Conservation (phyloP, 2,888 invertebrate species). For the Magallana nippona region DNA sequence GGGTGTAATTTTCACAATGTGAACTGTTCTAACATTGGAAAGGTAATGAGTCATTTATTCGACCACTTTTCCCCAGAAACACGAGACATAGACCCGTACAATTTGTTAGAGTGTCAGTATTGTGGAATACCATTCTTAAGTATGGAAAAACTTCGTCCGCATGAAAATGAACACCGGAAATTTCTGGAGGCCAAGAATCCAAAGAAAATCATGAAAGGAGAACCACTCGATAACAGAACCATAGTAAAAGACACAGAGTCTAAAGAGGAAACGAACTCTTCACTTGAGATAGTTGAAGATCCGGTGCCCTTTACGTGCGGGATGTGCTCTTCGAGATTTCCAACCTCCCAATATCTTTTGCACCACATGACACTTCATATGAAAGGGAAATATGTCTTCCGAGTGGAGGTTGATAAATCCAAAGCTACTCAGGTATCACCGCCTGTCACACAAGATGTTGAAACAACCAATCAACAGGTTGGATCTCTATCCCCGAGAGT, state of each 20-base stretch:
- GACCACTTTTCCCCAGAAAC: conserved; percentile 2
- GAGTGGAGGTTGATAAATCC: conserved; percentile 42
- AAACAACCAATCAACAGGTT: neutral
- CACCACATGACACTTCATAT: conserved; percentile 54
- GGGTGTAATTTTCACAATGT: neutral
- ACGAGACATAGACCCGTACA: conserved; percentile 6
- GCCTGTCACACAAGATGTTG: neutral
- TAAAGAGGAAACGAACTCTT: neutral
- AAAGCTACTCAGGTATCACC: conserved; percentile 26
- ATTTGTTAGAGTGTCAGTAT: conserved; percentile 43
- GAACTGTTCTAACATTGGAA: neutral
- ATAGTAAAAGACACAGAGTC: neutral
- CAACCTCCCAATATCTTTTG: conserved; percentile 47
- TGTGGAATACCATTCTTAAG: conserved; percentile 49
- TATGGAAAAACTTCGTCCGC: neutral
- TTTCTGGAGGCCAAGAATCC: conserved; percentile 6
- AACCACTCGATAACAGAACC: neutral
- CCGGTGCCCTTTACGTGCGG: conserved; percentile 50
- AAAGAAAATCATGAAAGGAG: neutral
- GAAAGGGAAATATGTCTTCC: conserved; percentile 51
- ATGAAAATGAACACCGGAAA: conserved; percentile 36
- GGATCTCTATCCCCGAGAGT: neutral
- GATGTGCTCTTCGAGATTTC: conserved; percentile 50
- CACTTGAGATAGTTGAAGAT: neutral
- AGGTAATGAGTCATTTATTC: conserved; percentile 21